Percentiles rank a stretch among this genome's conserved stretches.
Evolutionary conservation across 2,113 vertebrate genomes (phyloP).

Genomic region (Strigops habroptila): DNA sequence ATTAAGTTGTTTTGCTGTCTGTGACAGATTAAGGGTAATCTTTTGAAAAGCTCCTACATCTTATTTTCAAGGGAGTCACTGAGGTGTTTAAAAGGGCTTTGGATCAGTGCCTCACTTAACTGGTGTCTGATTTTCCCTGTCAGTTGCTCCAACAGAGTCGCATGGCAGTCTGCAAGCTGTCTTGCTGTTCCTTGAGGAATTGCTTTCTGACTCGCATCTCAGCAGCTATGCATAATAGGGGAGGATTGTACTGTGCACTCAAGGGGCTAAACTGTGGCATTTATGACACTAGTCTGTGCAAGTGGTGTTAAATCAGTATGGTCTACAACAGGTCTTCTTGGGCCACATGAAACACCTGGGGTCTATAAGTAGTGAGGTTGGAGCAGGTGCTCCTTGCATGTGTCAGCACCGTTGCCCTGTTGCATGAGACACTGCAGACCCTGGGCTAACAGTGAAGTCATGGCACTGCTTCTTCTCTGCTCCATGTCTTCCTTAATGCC

Average conservation of each 20-base stretch:
- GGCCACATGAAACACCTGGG: background rate
- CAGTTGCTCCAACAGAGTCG: background rate
- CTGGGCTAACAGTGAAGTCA: background rate
- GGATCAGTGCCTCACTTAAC: constrained; percentile 46
- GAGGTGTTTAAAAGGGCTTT: constrained; percentile 60
- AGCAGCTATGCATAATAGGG: background rate
- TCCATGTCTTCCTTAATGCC: background rate
- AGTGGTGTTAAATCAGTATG: background rate
- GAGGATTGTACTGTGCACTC: background rate
- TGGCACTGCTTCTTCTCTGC: background rate
- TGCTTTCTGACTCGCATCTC: background rate
- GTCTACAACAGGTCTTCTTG: background rate
- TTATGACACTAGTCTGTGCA: background rate
- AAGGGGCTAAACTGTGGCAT: background rate
- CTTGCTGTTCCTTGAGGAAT: background rate
- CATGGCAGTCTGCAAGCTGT: background rate
- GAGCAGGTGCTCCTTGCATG: background rate
- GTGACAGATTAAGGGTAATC: constrained; percentile 65
- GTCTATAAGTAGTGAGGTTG: background rate
- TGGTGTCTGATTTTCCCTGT: constrained; percentile 34
- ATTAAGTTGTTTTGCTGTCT: constrained; percentile 52
- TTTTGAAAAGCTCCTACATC: constrained; percentile 45
- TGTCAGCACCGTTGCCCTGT: background rate
- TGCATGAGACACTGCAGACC: fast-evolving
- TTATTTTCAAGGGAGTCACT: constrained; percentile 44